Evolutionary conservation across 30 jellyfish, hydroid and myxozoan species (phyloP).

Genomic region (Hydractinia echinata): DNA sequence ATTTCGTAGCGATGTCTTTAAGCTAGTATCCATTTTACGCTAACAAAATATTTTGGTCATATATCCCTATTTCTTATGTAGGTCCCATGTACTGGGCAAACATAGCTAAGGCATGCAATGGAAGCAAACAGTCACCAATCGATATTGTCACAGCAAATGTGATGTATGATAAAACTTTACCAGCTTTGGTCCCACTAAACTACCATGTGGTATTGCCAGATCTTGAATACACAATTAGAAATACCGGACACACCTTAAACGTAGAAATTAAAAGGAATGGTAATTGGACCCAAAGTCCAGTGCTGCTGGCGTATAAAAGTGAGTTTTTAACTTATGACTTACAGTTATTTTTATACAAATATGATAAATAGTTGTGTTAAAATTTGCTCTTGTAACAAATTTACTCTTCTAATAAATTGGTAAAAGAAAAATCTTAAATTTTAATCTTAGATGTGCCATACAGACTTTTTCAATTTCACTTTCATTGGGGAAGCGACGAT

Average conservation of each 20-base stretch:
- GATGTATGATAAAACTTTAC: not conserved
- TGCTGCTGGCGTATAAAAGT: not conserved
- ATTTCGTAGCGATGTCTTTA: too few species aligned
- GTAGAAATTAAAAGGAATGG: not conserved
- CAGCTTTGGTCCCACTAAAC: not conserved
- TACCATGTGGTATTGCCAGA: not conserved
- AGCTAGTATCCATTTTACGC: not conserved
- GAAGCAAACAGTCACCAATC: constrained; percentile 13
- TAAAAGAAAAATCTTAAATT: not conserved
- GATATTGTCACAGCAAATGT: constrained; percentile 1
- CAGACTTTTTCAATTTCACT: constrained; percentile 6
- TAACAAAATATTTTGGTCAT: not conserved
- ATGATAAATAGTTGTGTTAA: not conserved
- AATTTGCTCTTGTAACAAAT: not conserved
- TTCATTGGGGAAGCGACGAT: constrained; percentile 21
- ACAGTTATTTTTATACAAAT: too few species aligned
- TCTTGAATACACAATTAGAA: not conserved
- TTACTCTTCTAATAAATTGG: not conserved
- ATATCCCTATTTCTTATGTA: not conserved
- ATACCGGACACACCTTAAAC: not conserved
- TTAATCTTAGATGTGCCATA: not conserved
- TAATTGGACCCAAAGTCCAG: not conserved
- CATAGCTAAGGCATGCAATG: not conserved
- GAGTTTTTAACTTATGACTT: not conserved
- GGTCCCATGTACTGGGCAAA: constrained; percentile 14